Evolutionary conservation across 2,888 invertebrate species (phyloP).

Genomic region (Dryomyza anilis): DNA sequence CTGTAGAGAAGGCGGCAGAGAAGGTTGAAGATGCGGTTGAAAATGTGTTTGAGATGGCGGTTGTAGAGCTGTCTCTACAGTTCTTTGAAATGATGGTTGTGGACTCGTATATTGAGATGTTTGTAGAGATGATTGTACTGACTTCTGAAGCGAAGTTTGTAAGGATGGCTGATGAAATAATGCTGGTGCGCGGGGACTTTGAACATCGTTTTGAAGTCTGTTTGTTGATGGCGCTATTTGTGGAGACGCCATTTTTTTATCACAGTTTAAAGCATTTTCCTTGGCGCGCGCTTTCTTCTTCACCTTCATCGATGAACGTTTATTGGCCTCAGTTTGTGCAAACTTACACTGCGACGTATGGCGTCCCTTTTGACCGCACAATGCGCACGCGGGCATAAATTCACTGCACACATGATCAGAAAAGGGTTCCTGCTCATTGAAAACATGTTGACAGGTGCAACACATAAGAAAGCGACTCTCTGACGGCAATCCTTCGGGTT

Average conservation of each 20-base stretch:
- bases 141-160: not conserved
- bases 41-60: too few species aligned
- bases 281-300: conserved; percentile 39
- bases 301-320: too few species aligned
- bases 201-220: too few species aligned
- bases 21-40: not conserved
- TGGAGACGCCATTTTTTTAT: too few species aligned
- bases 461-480: conserved; percentile 75
- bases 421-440: conserved; percentile 77
- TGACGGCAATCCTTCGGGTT: conserved; percentile 58
- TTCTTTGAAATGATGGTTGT: too few species aligned
- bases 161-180: too few species aligned
- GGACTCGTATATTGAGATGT: too few species aligned
- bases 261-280: too few species aligned
- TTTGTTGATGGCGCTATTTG: too few species aligned
- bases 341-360: conserved; percentile 58
- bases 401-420: conserved; percentile 72
- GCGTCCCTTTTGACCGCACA: conserved; percentile 57
- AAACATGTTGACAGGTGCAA: conserved; percentile 79
- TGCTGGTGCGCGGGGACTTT: too few species aligned
- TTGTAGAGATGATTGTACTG: not conserved
- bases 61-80: not conserved
- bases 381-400: conserved; percentile 54
- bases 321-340: conserved; percentile 44
- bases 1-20: not conserved